Conservation (phyloP, 1,140 invertebrate genomes). For the Archivesica marissinica region DNA sequence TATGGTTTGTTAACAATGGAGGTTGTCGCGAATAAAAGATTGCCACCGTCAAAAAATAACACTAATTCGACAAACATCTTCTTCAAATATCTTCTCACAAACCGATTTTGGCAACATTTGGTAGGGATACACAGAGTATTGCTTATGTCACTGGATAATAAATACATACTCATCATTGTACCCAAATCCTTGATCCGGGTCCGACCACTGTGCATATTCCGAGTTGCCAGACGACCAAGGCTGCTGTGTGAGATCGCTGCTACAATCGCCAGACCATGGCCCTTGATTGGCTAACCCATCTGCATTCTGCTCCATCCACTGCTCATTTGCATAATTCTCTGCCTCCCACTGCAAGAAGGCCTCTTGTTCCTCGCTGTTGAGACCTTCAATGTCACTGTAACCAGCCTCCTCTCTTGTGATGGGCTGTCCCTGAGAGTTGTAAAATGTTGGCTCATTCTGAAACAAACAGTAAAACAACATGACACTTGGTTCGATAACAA, state of each 20-base stretch:
- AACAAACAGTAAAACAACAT: constrained; percentile 1
- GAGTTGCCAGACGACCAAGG: constrained; percentile 37
- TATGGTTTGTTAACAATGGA: too few species aligned
- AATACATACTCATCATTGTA: constrained; percentile 42
- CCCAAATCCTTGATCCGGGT: constrained; percentile 35
- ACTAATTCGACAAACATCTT: too few species aligned
- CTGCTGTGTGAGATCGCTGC: background rate
- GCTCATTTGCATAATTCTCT: constrained; percentile 46
- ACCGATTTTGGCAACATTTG: too few species aligned
- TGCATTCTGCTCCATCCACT: constrained; percentile 33
- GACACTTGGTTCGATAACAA: too few species aligned
- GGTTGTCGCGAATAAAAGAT: too few species aligned
- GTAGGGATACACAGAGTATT: too few species aligned
- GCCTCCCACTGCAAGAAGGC: constrained; percentile 65
- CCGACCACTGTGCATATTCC: constrained; percentile 58
- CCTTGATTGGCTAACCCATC: constrained; percentile 3
- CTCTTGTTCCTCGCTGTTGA: constrained; percentile 61
- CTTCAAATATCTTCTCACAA: too few species aligned
- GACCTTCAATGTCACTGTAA: constrained; percentile 49
- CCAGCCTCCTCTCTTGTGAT: constrained; percentile 72
- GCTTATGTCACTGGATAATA: too few species aligned
- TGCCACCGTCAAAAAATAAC: too few species aligned
- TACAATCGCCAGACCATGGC: background rate
- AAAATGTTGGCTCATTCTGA: constrained; percentile 73
- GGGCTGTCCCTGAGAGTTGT: constrained; percentile 65